Evolutionary conservation across 2,888 invertebrate species (phyloP), one percentile per base, ranked within the genome.

Genomic region (Ferrisia virgata): DNA sequence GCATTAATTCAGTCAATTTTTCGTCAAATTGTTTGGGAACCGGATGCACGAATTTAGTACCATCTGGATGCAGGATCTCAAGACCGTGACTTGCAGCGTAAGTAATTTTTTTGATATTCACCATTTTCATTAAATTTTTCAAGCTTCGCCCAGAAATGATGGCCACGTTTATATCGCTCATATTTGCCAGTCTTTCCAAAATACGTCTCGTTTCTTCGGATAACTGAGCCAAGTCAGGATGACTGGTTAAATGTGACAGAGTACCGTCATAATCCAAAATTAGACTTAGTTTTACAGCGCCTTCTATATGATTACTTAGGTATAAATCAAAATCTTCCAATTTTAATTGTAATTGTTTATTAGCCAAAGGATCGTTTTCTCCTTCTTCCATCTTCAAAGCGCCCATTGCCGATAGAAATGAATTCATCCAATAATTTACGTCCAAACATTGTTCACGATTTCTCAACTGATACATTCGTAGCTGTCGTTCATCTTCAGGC

Each of bases 191-290:
- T 25, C 88, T 86, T 84, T 88, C 87, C 22, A 89, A 86, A 18
- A 89, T 88, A 39, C 87, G 87, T 79, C 88, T 88, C 0, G 89
- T 89, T 86, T 89, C 89, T 5, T 86, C 86, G 2, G 89, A 88
- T 86, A 89, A 87, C 11, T 88, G 86, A 11, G 89, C 89, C 79
- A 89, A 85, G 86, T 89, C 89, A 8, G 89, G 89, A 85, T 89
- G 89, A 6, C 88, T 88, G 3, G 89, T 89, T 80, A 89, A 87
- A 43, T 88, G 89, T 9, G 89, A 88, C 47, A 90, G 86, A 2
- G 89, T 89, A 18, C 89, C 89, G 86, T 90, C 90, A 85, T 89
- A 90, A 86, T 89, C 89, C 47, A 90, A 87, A 39, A 90, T 88
- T 18, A 90, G 86, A 82, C 88, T 88, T n/a, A 89, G 86, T 85